Evolutionary conservation across 92 coral and sea anemone species (phyloP), one percentile per base, ranked within the genome.

Genomic region (Epizoanthus scotinus): DNA sequence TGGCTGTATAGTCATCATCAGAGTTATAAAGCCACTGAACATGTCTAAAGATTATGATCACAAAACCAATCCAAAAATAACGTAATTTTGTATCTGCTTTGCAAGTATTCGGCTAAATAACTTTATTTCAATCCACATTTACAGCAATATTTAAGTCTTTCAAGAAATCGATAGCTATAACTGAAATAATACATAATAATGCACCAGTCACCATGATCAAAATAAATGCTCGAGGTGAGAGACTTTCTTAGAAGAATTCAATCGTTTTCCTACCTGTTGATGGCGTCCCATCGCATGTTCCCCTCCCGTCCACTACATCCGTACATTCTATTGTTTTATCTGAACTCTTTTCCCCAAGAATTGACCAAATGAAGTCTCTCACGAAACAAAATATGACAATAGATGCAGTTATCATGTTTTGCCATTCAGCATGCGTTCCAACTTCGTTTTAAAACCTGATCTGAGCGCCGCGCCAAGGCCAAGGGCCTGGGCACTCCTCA

Each of bases 281-380:
- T 47, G 29, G 13, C 9, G 57, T 26, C 7, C 20, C 29, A 42
- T 47, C 57, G 13, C 20, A 42, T 69, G 7, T 40, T 42, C 44
- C 34, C 4, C 49, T 56, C 12, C 56, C 15, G 22, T 69, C 74
- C 20, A 5, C 4, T 44, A 17, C 13, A 18, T 9, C 44, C 5
- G 44, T 4, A 40, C 44, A 9, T 40, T 40, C 44, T 40, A 2
- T 40, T 9, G 44, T 40, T 40, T 6, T 40, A 40, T 40, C 44
- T 40, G 44, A 0, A 40, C 1, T 20, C 25, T 21, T 26, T 24
- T 24, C 29, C 14, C 24, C 22, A 28, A 40, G 22, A 47, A 69
- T 69, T 21, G 74, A 69, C 55, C 44, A 18, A n/a, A 69, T 15
- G 18, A 69, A 69, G 38, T 69, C 74, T 69, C 74, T 69, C 17